phyloP scores from a whole-genome alignment of 2,797 vertebrate genomes.

The Poecilia gillii region DNA sequence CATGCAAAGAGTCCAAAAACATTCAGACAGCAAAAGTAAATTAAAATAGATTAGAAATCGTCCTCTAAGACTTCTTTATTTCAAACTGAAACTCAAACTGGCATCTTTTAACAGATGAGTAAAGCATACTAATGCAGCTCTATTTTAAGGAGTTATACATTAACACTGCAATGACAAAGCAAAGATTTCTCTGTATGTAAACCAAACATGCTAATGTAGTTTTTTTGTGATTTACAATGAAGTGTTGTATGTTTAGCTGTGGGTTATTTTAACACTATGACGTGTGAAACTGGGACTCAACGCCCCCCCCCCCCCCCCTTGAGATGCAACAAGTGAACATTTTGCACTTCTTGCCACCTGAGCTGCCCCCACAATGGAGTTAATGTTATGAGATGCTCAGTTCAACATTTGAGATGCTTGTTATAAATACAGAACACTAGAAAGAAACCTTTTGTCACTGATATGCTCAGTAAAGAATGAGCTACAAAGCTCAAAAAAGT shows the following conservation, averaged over 20 bases:
- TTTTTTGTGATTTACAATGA: no score
- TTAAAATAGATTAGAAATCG: background rate
- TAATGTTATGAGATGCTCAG: background rate
- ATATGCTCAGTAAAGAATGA: constrained; percentile 9
- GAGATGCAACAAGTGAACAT: background rate
- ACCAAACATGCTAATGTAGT: no score
- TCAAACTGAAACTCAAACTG: background rate
- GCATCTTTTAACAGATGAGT: background rate
- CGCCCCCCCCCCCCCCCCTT: no score
- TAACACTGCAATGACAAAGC: background rate
- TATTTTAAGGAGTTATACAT: background rate
- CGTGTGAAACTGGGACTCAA: background rate
- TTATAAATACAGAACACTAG: background rate
- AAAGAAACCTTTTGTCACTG: background rate
- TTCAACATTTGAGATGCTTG: background rate
- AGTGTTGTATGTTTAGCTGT: background rate
- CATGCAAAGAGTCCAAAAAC: background rate
- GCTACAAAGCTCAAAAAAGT: background rate
- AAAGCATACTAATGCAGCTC: background rate
- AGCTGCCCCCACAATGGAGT: background rate
- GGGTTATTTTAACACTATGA: background rate
- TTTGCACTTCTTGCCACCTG: background rate
- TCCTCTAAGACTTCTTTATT: background rate
- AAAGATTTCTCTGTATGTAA: background rate
- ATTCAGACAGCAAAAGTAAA: background rate